These are phyloP conservation scores for Nettapus auritus DNA, from an alignment of 2,113 vertebrate genomes.

Conservation along the genomic window DNA sequence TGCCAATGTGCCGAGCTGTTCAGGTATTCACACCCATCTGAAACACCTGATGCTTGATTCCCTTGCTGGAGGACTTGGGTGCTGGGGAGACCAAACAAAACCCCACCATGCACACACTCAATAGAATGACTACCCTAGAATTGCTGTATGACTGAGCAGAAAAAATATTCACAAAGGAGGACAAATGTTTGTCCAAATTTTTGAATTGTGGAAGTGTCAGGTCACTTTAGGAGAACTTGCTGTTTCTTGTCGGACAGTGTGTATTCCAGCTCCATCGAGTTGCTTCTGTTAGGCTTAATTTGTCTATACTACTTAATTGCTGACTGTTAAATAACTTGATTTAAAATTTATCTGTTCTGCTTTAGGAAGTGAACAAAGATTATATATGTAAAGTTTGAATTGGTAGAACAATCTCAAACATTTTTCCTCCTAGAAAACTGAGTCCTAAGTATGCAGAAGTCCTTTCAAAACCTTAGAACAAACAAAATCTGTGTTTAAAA, in stretches of 20 bases:
- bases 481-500: not conserved
- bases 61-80: not conserved
- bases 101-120: not conserved
- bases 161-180: not conserved
- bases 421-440: not conserved
- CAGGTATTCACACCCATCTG: not conserved
- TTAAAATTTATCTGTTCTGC: not conserved
- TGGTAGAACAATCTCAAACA: not conserved
- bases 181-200: not conserved
- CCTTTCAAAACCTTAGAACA: not conserved
- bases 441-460: not conserved
- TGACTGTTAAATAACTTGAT: not conserved
- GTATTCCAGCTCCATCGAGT: not conserved
- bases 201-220: not conserved
- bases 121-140: not conserved
- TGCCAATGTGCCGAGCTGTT: not conserved
- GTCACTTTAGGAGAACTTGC: not conserved
- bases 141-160: not conserved
- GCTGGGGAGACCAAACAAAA: not conserved
- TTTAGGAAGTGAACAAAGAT: not conserved
- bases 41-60: not conserved
- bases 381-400: conserved; percentile 13
- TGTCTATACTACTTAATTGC: not conserved
- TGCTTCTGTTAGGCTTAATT: not conserved
- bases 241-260: not conserved